Percentiles rank a stretch among this genome's conserved stretches.
Evolutionary conservation across 2,888 invertebrate species (phyloP).

Genomic region (Lithophane semibrunnea): DNA sequence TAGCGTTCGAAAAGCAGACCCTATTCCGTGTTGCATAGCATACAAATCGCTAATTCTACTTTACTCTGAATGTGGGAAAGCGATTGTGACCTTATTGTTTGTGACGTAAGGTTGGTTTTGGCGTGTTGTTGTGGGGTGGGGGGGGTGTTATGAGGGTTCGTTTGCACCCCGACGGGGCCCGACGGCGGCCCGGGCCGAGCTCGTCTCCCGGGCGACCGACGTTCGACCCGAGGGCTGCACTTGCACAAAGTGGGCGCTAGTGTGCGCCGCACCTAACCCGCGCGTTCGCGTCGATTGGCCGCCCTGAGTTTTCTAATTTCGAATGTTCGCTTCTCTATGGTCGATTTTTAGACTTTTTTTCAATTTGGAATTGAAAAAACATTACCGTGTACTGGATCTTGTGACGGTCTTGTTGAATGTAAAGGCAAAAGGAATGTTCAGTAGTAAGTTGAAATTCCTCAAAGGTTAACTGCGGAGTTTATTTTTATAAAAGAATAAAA

Average conservation of each 20-base stretch:
- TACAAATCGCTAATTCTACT: constrained; percentile 85
- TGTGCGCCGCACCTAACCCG: constrained; percentile 75
- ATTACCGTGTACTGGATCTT: constrained; percentile 58
- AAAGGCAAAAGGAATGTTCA: constrained; percentile 39
- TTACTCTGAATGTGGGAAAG: constrained; percentile 50
- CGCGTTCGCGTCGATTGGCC: constrained; percentile 69
- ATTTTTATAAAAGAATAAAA: constrained; percentile 43
- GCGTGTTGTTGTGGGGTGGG: constrained; percentile 41
- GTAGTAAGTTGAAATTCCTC: constrained; percentile 12
- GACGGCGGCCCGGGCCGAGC: constrained; percentile 83
- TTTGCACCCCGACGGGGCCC: constrained; percentile 76
- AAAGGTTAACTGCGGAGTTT: constrained; percentile 33
- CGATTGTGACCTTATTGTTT: constrained; percentile 52
- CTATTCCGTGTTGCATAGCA: constrained; percentile 86
- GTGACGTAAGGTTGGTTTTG: constrained; percentile 66
- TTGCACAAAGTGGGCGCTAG: constrained; percentile 79
- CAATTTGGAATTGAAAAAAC: constrained; percentile 65
- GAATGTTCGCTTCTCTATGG: constrained; percentile 63
- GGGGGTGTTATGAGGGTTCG: constrained; percentile 76
- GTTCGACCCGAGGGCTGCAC: constrained; percentile 78
- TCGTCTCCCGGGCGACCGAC: constrained; percentile 86
- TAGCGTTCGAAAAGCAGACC: constrained; percentile 87
- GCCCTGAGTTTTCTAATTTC: constrained; percentile 72
- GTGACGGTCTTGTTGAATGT: constrained; percentile 48
- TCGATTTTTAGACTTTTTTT: constrained; percentile 49